These are phyloP conservation scores for Saccostrea echinata DNA, from an alignment of 1,140 invertebrate species.

Conservation along the genomic window DNA sequence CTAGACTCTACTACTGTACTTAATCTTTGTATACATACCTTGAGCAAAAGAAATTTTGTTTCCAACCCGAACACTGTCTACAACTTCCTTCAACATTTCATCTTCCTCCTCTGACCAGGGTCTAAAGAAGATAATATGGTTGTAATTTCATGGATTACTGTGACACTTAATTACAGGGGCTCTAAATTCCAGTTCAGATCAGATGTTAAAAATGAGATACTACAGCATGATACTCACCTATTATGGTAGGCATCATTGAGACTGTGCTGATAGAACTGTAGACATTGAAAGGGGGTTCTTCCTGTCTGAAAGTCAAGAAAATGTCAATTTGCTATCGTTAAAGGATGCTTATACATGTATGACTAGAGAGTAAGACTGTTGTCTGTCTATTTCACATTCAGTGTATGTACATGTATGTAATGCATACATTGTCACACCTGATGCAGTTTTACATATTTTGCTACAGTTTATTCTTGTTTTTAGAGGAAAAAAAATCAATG, in stretches of 20 bases:
- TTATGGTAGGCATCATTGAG: slow-evolving; percentile 65
- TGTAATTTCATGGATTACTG: too few species aligned
- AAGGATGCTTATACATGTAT: too few species aligned
- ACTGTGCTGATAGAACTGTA: slow-evolving; percentile 77
- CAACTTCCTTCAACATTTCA: slow-evolving; percentile 68
- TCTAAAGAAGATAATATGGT: slow-evolving; percentile 61
- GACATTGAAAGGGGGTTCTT: slow-evolving; percentile 76
- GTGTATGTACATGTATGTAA: too few species aligned
- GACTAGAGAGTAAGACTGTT: too few species aligned
- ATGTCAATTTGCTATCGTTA: background rate
- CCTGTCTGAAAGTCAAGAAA: slow-evolving; percentile 71
- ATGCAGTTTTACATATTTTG: too few species aligned
- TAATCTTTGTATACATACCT: slow-evolving; percentile 58
- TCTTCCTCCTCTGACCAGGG: slow-evolving; percentile 78
- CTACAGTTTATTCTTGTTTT: too few species aligned
- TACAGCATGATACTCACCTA: slow-evolving; percentile 57
- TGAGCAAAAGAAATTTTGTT: slow-evolving; percentile 72
- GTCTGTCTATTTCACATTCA: too few species aligned
- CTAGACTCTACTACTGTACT: background rate
- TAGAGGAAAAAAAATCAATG: too few species aligned
- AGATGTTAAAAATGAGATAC: background rate
- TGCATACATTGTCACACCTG: too few species aligned
- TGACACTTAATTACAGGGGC: too few species aligned
- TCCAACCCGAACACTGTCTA: slow-evolving; percentile 65
- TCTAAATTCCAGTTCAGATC: background rate